phyloP scores from a whole-genome alignment of 2,888 invertebrate species.

The Noctua pronuba region DNA sequence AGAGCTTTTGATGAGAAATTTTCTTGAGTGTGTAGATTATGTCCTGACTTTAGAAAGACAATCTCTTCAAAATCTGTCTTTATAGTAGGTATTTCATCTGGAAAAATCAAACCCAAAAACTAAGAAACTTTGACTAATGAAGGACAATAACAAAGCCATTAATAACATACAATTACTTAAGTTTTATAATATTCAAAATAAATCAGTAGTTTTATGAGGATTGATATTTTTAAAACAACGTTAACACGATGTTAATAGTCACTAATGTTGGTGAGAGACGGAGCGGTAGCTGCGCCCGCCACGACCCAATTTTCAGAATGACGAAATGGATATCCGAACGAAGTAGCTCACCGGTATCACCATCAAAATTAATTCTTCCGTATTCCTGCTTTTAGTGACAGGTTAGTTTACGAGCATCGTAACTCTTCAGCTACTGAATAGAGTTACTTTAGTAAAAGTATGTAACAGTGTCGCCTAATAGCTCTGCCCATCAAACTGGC shows the following conservation, averaged over 20 bases:
- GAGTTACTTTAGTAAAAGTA: slow-evolving; percentile 67
- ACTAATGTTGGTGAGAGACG: slow-evolving; percentile 74
- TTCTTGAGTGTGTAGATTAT: too few relatives aligned
- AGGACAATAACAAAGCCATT: slow-evolving; percentile 57
- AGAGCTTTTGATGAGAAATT: not conserved
- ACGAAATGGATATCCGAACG: slow-evolving; percentile 76
- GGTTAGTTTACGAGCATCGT: slow-evolving; percentile 77
- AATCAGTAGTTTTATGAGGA: slow-evolving; percentile 70
- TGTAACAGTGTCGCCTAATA: slow-evolving; percentile 56
- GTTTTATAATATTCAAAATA: slow-evolving; percentile 66
- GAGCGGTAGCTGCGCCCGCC: slow-evolving; percentile 58
- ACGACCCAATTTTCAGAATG: slow-evolving; percentile 80
- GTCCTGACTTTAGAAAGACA: not conserved
- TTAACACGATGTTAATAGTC: slow-evolving; percentile 86
- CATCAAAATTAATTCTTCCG: slow-evolving; percentile 78
- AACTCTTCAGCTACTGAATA: slow-evolving; percentile 68
- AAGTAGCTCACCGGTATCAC: slow-evolving; percentile 73
- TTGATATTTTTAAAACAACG: slow-evolving; percentile 80
- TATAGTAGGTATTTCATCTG: not conserved
- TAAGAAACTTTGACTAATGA: slow-evolving; percentile 33
- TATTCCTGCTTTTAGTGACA: slow-evolving; percentile 76
- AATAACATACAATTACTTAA: slow-evolving; percentile 68
- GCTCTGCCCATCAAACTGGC: slow-evolving; percentile 50
- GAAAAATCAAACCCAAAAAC: slow-evolving; percentile 4
- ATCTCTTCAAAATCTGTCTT: not conserved